phyloP scores from a whole-genome alignment of 2,113 vertebrate genomes.

The Apus apus region DNA sequence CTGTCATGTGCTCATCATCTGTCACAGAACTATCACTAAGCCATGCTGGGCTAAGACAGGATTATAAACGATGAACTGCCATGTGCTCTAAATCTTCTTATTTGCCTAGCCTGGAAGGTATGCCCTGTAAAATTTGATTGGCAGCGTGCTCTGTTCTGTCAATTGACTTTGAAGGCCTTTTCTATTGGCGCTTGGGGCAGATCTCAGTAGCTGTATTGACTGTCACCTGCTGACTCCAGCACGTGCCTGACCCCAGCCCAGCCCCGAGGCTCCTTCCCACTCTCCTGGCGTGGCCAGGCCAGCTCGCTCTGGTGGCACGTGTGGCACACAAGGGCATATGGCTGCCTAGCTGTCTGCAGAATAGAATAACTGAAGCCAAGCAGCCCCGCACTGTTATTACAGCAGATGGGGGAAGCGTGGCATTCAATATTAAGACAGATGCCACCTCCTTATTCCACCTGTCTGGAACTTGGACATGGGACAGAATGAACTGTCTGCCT shows the following conservation, averaged over 20 bases:
- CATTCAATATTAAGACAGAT: slow-evolving; percentile 89
- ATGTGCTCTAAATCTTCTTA: slow-evolving; percentile 90
- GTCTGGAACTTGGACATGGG: slow-evolving; percentile 86
- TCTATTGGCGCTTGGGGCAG: slow-evolving; percentile 55
- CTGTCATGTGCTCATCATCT: slow-evolving; percentile 85
- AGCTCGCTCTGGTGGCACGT: slow-evolving; percentile 77
- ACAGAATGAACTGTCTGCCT: slow-evolving; percentile 83
- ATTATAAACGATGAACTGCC: slow-evolving; percentile 86
- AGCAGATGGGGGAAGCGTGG: slow-evolving; percentile 88
- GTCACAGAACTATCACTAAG: slow-evolving; percentile 84
- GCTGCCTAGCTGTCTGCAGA: slow-evolving; percentile 75
- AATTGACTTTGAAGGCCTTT: slow-evolving; percentile 74
- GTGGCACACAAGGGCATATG: slow-evolving; percentile 79
- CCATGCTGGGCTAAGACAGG: slow-evolving; percentile 88
- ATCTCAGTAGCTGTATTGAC: slow-evolving; percentile 66
- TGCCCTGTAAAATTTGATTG: slow-evolving; percentile 82
- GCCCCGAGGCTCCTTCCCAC: slow-evolving; percentile 46
- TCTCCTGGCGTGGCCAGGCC: slow-evolving; percentile 36
- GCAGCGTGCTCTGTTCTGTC: slow-evolving; percentile 70
- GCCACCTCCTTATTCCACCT: slow-evolving; percentile 87
- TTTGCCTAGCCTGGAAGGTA: slow-evolving; percentile 84
- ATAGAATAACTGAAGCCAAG: slow-evolving; percentile 80
- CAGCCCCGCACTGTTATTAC: slow-evolving; percentile 77
- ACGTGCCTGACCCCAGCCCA: slow-evolving; percentile 75
- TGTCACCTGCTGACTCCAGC: slow-evolving; percentile 80